Base-by-base conservation (phyloP, 2,797 vertebrate genomes). In the Danio aesculapii region DNA sequence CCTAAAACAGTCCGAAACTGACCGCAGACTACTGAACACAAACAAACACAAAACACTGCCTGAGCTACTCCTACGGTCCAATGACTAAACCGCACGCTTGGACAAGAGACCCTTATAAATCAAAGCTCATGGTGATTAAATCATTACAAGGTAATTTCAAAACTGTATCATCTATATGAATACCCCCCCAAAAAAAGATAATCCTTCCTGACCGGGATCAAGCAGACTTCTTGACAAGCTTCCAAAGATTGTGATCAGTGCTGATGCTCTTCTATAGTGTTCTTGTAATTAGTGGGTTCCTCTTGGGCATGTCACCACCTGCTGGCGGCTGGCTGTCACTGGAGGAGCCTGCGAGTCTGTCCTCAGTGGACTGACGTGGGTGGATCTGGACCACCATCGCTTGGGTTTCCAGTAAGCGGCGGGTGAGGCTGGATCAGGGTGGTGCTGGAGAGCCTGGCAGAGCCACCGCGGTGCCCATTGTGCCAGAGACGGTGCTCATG, bases 221-320 rank as follows among this genome's bases (percentile, higher is more conserved):
- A 44, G 70, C 62, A 69, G 41, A 17, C 64, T 64, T 69, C 61
- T 39, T 50, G 69, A 77, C 19, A 47, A 64, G 72, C 14, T 21
- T 73, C 52, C 12, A 74, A 6, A 49, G 55, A 0, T 50, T 63
- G 80, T 64, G 70, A 75, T 74, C 75, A 84, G 76, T 83, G 21
- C 79, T 53, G 41, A 30, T 57, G 21, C 46, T 63, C 43, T 68
- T 50, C 68, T 71, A 77, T 72, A 81, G 88, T 75, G 91, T 92
- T 91, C 86, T 84, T 78, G 86, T 92, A 94, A 94, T 94, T 92
- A 91, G 79, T 83, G 86, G 81, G 77, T 93, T 93, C 83, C 86
- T 90, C 89, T 94, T 91, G 93, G 87, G 79, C 90, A 89, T 94
- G 92, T 90, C 94, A 91, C 94, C 94, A 92, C 91, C 94, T 95